These are phyloP conservation scores for Pitta sordida DNA, from an alignment of 2,113 vertebrate genomes.

Conservation along the genomic window DNA sequence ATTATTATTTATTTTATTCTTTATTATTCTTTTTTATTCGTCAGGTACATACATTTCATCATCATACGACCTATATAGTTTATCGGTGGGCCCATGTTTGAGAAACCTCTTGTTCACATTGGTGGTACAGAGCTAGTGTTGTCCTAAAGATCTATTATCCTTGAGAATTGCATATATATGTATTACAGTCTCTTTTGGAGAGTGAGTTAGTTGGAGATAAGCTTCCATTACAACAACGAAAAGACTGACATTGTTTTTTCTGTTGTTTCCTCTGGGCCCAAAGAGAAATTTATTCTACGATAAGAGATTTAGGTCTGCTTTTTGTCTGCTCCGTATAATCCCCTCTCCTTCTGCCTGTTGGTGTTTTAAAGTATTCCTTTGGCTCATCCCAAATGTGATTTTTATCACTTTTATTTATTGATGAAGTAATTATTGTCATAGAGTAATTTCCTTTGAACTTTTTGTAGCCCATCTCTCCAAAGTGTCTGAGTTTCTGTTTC, in stretches of 20 bases:
- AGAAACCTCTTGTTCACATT: background rate
- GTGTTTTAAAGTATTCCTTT: background rate
- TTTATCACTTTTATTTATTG: slow-evolving; percentile 35
- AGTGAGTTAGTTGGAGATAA: background rate
- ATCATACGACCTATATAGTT: background rate
- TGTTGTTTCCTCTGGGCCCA: background rate
- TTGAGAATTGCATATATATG: background rate
- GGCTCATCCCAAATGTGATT: background rate
- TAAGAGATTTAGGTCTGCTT: background rate
- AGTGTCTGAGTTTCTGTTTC: background rate
- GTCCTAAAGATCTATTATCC: background rate
- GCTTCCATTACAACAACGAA: background rate
- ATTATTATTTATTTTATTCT: too few relatives aligned
- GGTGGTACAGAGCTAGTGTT: background rate
- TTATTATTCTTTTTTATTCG: background rate
- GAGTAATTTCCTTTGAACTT: slow-evolving; percentile 1
- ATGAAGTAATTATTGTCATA: slow-evolving; percentile 9
- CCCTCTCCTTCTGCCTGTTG: background rate
- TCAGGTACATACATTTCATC: background rate
- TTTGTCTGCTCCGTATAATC: background rate
- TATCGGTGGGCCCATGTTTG: background rate
- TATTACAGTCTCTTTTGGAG: background rate
- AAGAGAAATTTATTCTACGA: background rate
- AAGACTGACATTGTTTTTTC: background rate
- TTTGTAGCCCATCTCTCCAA: background rate